These are phyloP conservation scores for Eustalomyia histrio DNA, from an alignment of 2,888 invertebrate genomes.

Conservation along the genomic window DNA sequence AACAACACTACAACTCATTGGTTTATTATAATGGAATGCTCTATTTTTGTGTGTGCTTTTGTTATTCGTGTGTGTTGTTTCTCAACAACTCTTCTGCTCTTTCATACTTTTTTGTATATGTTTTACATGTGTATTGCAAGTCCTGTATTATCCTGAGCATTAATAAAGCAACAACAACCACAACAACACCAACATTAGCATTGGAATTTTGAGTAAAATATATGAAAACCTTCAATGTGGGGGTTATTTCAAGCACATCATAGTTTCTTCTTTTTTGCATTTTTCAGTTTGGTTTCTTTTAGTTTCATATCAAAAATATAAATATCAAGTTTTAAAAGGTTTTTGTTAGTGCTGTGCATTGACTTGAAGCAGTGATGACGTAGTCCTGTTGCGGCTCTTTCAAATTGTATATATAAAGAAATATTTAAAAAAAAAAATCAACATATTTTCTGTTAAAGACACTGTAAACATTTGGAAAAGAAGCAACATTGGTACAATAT, in stretches of 20 bases:
- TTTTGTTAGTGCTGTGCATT: slow-evolving; percentile 65
- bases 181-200: slow-evolving; percentile 44
- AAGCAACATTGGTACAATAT: not conserved
- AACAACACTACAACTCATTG: slow-evolving; percentile 49
- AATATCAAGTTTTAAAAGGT: slow-evolving; percentile 61
- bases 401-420: slow-evolving; percentile 34
- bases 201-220: slow-evolving; percentile 43
- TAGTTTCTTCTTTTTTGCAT: slow-evolving; percentile 10
- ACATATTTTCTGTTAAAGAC: not conserved
- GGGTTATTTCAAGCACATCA: slow-evolving; percentile 43
- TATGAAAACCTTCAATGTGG: slow-evolving; percentile 44
- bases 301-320: slow-evolving; percentile 59
- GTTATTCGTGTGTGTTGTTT: not conserved
- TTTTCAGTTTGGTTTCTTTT: slow-evolving; percentile 47
- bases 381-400: slow-evolving; percentile 61
- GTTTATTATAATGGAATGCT: slow-evolving; percentile 54
- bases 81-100: slow-evolving; percentile 59
- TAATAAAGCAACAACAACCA: slow-evolving; percentile 40
- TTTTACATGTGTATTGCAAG: slow-evolving; percentile 51
- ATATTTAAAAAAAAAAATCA: slow-evolving; percentile 28
- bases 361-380: slow-evolving; percentile 66
- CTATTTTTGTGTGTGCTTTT: slow-evolving; percentile 21
- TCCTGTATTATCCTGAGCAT: slow-evolving; percentile 65
- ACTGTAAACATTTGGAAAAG: not conserved
- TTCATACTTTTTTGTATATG: slow-evolving; percentile 17